Conservation (phyloP, 2,888 invertebrate species). For the Neuroscelio doddi region DNA sequence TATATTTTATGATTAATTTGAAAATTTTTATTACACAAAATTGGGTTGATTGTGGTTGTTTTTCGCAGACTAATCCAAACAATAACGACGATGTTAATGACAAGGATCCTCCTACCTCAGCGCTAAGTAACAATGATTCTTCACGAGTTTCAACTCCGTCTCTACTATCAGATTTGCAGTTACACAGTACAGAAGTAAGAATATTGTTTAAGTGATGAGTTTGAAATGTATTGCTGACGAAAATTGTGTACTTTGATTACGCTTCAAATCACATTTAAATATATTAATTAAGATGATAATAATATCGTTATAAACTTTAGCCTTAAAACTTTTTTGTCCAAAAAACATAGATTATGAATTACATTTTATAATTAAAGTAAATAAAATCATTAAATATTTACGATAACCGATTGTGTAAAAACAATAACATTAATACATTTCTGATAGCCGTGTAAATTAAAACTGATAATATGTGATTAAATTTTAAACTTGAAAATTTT, state of each 20-base stretch:
- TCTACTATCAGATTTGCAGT: conserved; percentile 62
- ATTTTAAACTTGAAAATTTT: too few relatives aligned
- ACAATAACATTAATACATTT: too few relatives aligned
- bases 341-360: too few relatives aligned
- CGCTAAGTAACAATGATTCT: conserved; percentile 53
- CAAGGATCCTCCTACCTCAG: conserved; percentile 53
- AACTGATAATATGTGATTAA: too few relatives aligned
- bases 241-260: too few relatives aligned
- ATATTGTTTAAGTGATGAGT: too few relatives aligned
- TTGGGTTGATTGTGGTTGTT: conserved; percentile 18
- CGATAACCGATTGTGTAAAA: too few relatives aligned
- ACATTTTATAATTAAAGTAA: too few relatives aligned
- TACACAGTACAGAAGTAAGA: conserved; percentile 67
- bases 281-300: conserved; percentile 2
- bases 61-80: conserved; percentile 55
- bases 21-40: too few relatives aligned
- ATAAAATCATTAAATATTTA: too few relatives aligned
- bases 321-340: conserved; percentile 5
- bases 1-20: background rate
- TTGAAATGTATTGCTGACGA: too few relatives aligned
- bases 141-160: conserved; percentile 57
- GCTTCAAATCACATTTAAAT: background rate
- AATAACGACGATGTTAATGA: conserved; percentile 55
- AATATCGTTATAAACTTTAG: background rate
- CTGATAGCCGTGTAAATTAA: too few relatives aligned